phyloP scores from a whole-genome alignment of 2,797 vertebrate species.

The Danionella dracula region DNA sequence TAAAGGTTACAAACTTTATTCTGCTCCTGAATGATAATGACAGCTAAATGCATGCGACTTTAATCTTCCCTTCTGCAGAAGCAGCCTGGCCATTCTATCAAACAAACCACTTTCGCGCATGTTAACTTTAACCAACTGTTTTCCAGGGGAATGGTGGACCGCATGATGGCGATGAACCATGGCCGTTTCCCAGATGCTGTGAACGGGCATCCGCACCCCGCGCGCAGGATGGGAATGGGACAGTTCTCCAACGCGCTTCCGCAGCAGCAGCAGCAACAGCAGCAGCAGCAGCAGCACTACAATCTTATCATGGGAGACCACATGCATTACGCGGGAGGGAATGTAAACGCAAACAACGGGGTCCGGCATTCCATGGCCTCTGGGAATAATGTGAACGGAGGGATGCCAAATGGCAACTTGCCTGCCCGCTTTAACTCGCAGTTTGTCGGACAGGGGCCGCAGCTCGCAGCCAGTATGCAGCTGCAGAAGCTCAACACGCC shows the following conservation, averaged over 20 bases:
- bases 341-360: conserved; percentile 69
- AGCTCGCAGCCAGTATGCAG: conserved; percentile 83
- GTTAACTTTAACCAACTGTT: neutral
- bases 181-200: conserved; percentile 80
- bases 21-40: neutral
- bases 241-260: conserved; percentile 75
- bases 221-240: conserved; percentile 79
- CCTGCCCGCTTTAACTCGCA: conserved; percentile 74
- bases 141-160: conserved; percentile 72
- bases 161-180: conserved; percentile 87
- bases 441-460: conserved; percentile 77
- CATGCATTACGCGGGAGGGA: conserved; percentile 76
- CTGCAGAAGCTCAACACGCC: conserved; percentile 86
- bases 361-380: conserved; percentile 76
- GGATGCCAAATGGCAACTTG: conserved; percentile 68
- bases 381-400: conserved; percentile 67
- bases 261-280: conserved; percentile 60
- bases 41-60: neutral
- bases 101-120: too few relatives aligned
- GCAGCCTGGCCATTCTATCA: neutral
- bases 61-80: neutral
- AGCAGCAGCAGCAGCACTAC: conserved; percentile 70
- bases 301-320: conserved; percentile 78
- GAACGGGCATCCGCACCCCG: conserved; percentile 76
- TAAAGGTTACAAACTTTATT: conserved; percentile 33